Evolutionary conservation across 2,797 vertebrate species (phyloP).

Genomic region (Arnoldichthys spilopterus): DNA sequence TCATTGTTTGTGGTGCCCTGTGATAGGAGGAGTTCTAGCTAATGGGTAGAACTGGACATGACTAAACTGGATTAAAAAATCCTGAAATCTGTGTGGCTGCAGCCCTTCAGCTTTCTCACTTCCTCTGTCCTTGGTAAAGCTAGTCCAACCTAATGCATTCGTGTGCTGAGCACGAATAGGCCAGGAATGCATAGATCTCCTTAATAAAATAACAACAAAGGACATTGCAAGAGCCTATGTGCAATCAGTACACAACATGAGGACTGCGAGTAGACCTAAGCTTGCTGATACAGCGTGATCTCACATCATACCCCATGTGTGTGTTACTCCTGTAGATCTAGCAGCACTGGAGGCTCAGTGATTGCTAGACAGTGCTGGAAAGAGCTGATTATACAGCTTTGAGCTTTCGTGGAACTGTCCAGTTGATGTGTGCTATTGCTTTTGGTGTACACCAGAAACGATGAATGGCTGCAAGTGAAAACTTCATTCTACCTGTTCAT

Average conservation of each 20-base stretch:
- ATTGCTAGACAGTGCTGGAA: background rate
- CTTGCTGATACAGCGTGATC: background rate
- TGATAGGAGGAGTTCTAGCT: no score
- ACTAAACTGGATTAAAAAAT: no score
- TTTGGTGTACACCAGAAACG: background rate
- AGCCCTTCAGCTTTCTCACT: no score
- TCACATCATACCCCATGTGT: background rate
- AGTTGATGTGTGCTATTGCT: background rate
- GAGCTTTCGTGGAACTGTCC: background rate
- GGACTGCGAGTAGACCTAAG: background rate
- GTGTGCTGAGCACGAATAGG: background rate
- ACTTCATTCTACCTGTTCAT: conserved; percentile 28
- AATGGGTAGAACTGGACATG: no score
- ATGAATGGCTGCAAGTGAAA: background rate
- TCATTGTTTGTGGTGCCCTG: no score
- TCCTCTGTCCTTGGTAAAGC: no score
- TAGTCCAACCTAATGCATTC: background rate
- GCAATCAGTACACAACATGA: conserved; percentile 17
- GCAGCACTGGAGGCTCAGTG: background rate
- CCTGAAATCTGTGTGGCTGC: no score
- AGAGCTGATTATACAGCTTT: background rate
- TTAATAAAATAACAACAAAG: background rate
- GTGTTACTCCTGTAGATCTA: background rate
- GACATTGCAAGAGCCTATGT: background rate
- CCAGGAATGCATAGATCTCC: background rate